Evolutionary conservation across 1,140 invertebrate genomes (phyloP).

Genomic region (Diuraphis noxia): DNA sequence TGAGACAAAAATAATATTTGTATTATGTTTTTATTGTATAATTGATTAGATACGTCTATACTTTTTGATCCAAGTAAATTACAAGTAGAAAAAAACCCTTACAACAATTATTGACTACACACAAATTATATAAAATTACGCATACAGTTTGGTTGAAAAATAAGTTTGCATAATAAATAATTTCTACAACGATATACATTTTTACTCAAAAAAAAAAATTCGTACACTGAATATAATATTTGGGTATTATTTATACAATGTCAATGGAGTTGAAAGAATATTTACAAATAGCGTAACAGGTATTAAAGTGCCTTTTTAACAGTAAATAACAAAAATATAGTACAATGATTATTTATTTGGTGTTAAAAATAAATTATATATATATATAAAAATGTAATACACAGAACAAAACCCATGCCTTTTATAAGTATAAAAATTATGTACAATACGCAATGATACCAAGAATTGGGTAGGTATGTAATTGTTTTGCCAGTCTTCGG

Average conservation of each 20-base stretch:
- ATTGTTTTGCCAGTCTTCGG: not conserved
- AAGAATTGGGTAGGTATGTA: not conserved
- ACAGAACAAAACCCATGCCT: slow-evolving; percentile 47
- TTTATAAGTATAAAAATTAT: slow-evolving; percentile 31
- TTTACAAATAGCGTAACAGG: slow-evolving; percentile 49
- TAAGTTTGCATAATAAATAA: slow-evolving; percentile 36
- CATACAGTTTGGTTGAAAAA: slow-evolving; percentile 44
- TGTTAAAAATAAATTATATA: slow-evolving; percentile 45
- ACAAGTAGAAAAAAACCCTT: slow-evolving; percentile 37
- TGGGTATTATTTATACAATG: slow-evolving; percentile 1
- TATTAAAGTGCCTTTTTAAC: slow-evolving; percentile 52
- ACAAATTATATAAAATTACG: slow-evolving; percentile 37
- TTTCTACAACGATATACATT: slow-evolving; percentile 42
- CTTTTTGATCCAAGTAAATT: slow-evolving; percentile 46
- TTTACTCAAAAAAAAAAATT: slow-evolving; percentile 40
- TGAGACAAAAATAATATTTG: not conserved
- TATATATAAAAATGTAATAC: slow-evolving; percentile 29
- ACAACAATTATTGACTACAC: slow-evolving; percentile 47
- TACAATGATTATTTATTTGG: slow-evolving; percentile 45
- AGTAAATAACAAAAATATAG: slow-evolving; percentile 48
- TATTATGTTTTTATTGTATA: slow-evolving; percentile 21
- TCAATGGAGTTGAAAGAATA: slow-evolving; percentile 1
- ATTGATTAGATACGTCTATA: slow-evolving; percentile 28
- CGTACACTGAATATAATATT: slow-evolving; percentile 1
- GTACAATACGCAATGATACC: slow-evolving; percentile 5